A percentile compares a stretch with the other conserved stretches of the same genome.
Conservation (phyloP, 2,113 vertebrate species). For the Setophaga kirtlandii region DNA sequence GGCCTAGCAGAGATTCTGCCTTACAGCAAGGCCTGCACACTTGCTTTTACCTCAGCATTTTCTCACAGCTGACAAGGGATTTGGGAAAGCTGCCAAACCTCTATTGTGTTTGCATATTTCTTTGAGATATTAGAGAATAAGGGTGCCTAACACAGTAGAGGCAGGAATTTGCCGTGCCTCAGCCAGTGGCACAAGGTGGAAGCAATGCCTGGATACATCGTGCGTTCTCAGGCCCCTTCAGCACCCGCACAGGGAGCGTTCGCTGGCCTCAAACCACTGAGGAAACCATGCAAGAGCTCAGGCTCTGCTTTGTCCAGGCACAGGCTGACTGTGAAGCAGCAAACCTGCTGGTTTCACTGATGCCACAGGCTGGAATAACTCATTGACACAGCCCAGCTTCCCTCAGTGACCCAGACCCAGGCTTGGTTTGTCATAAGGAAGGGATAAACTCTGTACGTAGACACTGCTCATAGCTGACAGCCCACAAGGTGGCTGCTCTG, state of each 20-base stretch:
- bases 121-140: neutral
- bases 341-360: neutral
- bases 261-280: accelerated
- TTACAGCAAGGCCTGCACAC: neutral
- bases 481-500: neutral
- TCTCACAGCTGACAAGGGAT: neutral
- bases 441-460: accelerated
- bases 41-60: accelerated
- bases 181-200: neutral
- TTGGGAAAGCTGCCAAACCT: neutral
- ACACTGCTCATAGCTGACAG: neutral
- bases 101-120: accelerated
- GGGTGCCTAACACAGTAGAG: accelerated
- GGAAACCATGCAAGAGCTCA: accelerated
- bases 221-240: accelerated
- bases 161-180: neutral
- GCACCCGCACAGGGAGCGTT: accelerated
- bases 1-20: neutral
- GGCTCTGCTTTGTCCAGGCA: neutral
- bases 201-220: accelerated
- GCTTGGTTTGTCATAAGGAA: neutral
- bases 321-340: neutral
- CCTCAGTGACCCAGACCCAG: neutral
- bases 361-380: neutral
- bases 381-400: neutral